Evolutionary conservation across 1,140 invertebrate species (phyloP), one percentile per base, ranked within the genome.

Genomic region (Drosophila mayri): DNA sequence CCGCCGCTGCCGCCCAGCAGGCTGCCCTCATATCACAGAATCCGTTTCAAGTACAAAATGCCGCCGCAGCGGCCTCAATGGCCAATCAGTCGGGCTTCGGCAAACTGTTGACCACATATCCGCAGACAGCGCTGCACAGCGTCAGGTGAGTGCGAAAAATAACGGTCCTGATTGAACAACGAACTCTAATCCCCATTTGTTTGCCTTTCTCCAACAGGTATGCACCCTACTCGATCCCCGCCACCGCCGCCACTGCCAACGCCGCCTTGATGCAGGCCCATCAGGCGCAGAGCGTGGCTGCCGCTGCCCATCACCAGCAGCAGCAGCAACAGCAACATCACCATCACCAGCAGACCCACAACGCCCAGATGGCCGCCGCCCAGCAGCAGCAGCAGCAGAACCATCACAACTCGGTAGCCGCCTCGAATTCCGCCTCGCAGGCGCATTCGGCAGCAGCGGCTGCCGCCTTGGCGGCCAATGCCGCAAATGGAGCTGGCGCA

Each of bases 51-150:
- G 91, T 92, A 92, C 91, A 92, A 92, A 93, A 94, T 64, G 93
- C 94, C 65, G 93, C 93, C 47, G 93, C 93, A 7, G 93, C 93
- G 5, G 91, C 87, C 55, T 68, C 82, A 28, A 90, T 90, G 78
- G 87, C 91, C 79, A 95, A 95, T 44, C 94, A 94, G 18, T 94
- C 95, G 16, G 94, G 94, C 43, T 96, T 96, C 91, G 95, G 95
- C 22, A 96, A 97, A 85, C 88, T 96, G 37, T 94, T 96, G 80
- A 95, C 95, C 30, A 93, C 95, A 68, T 95, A 95, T 93, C 94
- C 94, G 68, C 94, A 91, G 72, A 72, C 90, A 47, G 85, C 94
- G 55, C 85, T 93, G 52, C 92, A 93, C 60, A 79, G 88, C 63
- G 82, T 93, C 62, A 90, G 92, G 92, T 93, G 58, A 90, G 91